phyloP scores from a whole-genome alignment of 2,113 vertebrate species.

The Turdus rufiventris region DNA sequence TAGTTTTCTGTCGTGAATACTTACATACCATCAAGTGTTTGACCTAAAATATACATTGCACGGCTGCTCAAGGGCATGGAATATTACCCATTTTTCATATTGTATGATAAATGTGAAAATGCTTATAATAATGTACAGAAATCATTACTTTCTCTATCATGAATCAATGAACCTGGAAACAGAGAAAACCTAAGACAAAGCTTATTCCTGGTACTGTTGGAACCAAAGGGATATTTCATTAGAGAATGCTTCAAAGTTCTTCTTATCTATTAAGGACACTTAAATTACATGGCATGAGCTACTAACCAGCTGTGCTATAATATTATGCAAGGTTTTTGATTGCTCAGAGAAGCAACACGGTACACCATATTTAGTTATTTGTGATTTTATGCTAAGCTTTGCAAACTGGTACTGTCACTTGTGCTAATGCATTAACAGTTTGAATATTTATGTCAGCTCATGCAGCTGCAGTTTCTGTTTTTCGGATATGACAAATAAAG shows the following conservation, averaged over 20 bases:
- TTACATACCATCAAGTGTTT: not conserved
- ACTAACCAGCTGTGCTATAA: constrained; percentile 51
- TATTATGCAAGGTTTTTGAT: constrained; percentile 52
- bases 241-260: constrained; percentile 19
- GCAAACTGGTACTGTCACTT: constrained; percentile 37
- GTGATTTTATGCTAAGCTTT: constrained; percentile 54
- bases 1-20: not conserved
- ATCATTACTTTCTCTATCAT: constrained; percentile 25
- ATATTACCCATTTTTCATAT: constrained; percentile 24
- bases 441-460: not conserved
- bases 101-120: constrained; percentile 49
- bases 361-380: constrained; percentile 29
- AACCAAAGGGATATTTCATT: constrained; percentile 46
- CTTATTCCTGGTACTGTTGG: constrained; percentile 26
- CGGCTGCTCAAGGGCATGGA: constrained; percentile 36
- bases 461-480: not conserved
- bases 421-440: not conserved
- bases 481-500: not conserved
- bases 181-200: constrained; percentile 28
- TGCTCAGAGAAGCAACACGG: constrained; percentile 26
- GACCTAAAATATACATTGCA: not conserved
- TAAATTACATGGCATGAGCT: constrained; percentile 20
- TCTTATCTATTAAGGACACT: constrained; percentile 18
- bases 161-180: constrained; percentile 31
- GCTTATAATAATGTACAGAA: constrained; percentile 38